Conservation (phyloP, 1,140 invertebrate species). For the Campoletis sonorensis region DNA sequence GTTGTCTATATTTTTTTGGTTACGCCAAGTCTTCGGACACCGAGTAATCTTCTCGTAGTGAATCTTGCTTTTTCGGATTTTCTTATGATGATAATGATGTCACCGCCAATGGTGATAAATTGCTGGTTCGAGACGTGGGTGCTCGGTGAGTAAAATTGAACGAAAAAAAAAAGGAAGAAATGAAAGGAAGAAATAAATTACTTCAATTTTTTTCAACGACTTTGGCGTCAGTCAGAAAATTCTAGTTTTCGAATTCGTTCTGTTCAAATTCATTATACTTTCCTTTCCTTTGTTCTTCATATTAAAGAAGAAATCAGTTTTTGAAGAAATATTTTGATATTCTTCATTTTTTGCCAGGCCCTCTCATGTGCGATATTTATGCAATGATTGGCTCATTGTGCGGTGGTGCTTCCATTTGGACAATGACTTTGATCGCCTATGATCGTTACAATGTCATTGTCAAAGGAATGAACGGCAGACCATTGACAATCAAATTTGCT, state of each 20-base stretch:
- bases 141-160: constrained; percentile 51
- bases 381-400: constrained; percentile 77
- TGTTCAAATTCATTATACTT: no score
- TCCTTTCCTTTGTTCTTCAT: no score
- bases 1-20: constrained; percentile 81
- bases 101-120: constrained; percentile 73
- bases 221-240: no score
- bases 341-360: constrained; percentile 50
- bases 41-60: constrained; percentile 79
- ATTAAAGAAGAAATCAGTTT: no score
- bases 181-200: no score
- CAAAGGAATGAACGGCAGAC: constrained; percentile 80
- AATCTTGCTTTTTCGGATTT: constrained; percentile 80
- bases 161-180: no score
- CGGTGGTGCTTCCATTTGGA: constrained; percentile 77
- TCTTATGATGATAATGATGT: constrained; percentile 74
- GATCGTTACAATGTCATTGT: constrained; percentile 79
- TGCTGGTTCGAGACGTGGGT: constrained; percentile 71
- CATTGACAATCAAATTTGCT: constrained; percentile 83
- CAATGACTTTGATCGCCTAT: constrained; percentile 76
- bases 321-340: constrained; percentile 6
- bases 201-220: no score
- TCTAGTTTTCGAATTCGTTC: no score
- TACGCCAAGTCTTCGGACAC: constrained; percentile 78
- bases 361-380: constrained; percentile 78